Evolutionary conservation across 2,888 invertebrate genomes (phyloP), one percentile per base, ranked within the genome.

Genomic region (Laspeyria flexula): DNA sequence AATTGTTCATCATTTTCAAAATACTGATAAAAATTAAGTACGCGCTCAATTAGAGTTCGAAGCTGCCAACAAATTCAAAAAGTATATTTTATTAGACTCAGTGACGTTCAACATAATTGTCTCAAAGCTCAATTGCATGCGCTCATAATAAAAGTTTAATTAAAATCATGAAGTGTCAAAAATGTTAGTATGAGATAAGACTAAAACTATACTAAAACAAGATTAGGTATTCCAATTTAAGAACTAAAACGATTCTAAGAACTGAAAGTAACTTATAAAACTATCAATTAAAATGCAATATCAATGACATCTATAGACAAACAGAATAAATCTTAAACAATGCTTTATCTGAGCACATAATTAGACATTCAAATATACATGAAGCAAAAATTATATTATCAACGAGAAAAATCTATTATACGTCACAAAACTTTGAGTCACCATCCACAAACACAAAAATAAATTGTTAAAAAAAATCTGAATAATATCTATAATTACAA

Each of bases 11-110:
- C 44, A 43, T 40, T 58, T 33, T 51, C 42, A 30, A 65, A 81
- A 78, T 81, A 79, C 80, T 81, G 80, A 72, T 71, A 54, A 63
- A 51, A 60, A 66, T 79, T 81, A 81, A 81, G 77, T 79, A 79
- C 77, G 59, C 16, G 34, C 38, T 47, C 41, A 23, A n/a, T 39
- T 41, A 40, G 45, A n/a, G n/a, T n/a, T n/a, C n/a, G n/a, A n/a
- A 67, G 71, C 67, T 67, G 71, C 71, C 67, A 50, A 10, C 13
- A 33, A 37, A 18, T 29, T 39, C 6, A 31, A 47, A 47, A 41
- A 37, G 18, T n/a, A 12, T n/a, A 1, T 0, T 15, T 11, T 13
- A 2, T 21, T 3, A 21, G 21, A 21, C 25, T 25, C 7, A 13
- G 15, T 18, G 16, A 34, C 34, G 15, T 16, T 18, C 23, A 43